A percentile compares a stretch with the other conserved stretches of the same genome.
phyloP scores from a whole-genome alignment of 2,797 vertebrate genomes.

The Sorex maritimensis region DNA sequence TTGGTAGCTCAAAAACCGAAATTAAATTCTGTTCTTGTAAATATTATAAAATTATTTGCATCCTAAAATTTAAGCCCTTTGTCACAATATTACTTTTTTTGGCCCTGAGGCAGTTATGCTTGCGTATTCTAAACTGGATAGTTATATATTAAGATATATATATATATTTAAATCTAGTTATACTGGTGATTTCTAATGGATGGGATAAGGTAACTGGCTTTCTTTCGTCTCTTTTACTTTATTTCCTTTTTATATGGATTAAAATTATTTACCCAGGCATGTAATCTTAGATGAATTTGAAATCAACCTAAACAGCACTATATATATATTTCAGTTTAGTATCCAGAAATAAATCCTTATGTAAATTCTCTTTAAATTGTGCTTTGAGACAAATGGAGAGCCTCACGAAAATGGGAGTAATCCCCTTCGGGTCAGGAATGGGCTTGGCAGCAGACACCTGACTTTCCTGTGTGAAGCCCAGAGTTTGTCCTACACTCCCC shows the following conservation, averaged over 20 bases:
- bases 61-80: conserved; percentile 83
- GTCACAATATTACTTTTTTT: conserved; percentile 70
- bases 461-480: no score
- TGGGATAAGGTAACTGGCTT: conserved; percentile 50
- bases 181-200: conserved; percentile 44
- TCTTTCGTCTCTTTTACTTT: background rate
- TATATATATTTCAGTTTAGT: conserved; percentile 54
- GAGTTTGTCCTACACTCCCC: background rate
- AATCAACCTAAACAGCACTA: conserved; percentile 76
- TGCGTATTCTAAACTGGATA: conserved; percentile 63
- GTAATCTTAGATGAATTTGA: conserved; percentile 60
- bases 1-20: conserved; percentile 63
- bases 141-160: background rate
- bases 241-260: conserved; percentile 59
- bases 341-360: conserved; percentile 66
- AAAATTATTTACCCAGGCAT: conserved; percentile 61
- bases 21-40: conserved; percentile 72
- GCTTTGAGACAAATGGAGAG: conserved; percentile 46
- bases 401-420: conserved; percentile 12
- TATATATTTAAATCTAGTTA: conserved; percentile 12
- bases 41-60: conserved; percentile 80
- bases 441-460: no score
- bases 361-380: conserved; percentile 54
- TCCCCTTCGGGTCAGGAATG: no score
- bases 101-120: conserved; percentile 64